Base-by-base conservation (phyloP, 2,888 invertebrate genomes). In the Arrhopalites spinosus region DNA sequence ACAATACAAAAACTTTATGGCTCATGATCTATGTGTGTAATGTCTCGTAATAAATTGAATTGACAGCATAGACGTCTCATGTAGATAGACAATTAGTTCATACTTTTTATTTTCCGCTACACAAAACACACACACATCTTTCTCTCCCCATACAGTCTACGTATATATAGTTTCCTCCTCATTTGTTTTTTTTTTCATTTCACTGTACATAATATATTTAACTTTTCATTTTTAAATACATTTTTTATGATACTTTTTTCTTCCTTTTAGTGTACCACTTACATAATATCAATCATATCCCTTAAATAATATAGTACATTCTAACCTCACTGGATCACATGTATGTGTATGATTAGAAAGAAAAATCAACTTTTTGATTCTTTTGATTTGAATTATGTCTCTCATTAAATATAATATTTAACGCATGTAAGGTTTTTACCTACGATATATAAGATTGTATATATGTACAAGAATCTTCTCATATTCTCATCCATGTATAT, bases 371-470 rank as follows among this genome's bases (percentile, higher is more conserved):
- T 30, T n/a, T n/a, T 36, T 36, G 36, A 36, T 36, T 29, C 63
- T 30, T 29, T 63, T 63, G 63, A 63, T 63, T 29, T 63, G 7
- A 63, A 30, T 30, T 29, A n/a, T 29, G n/a, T 13, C n/a, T n/a
- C 23, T 13, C 61, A 25, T 20, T 61, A 61, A 13, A 23, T 11
- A 11, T 36, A 36, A 36, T 36, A 36, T 7, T 23, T 56, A 20
- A 56, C 5, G n/a, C 56, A 56, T 59, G 23, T 36, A 36, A 36
- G 36, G 36, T 36, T 8, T 27, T 59, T 36, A 36, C 36, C 36
- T 36, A 36, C 36, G 36, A 36, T 36, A 36, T 36, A 36, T 36
- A 59, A 27, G 59, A 59, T 27, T 23, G 23, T 59, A 7, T 7
- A 61, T 13, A 13, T 63, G n/a, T 29, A 29, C 1, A 11, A 27